Base-by-base conservation (phyloP, 2,797 vertebrate species). In the Leptodactylus fallax region DNA sequence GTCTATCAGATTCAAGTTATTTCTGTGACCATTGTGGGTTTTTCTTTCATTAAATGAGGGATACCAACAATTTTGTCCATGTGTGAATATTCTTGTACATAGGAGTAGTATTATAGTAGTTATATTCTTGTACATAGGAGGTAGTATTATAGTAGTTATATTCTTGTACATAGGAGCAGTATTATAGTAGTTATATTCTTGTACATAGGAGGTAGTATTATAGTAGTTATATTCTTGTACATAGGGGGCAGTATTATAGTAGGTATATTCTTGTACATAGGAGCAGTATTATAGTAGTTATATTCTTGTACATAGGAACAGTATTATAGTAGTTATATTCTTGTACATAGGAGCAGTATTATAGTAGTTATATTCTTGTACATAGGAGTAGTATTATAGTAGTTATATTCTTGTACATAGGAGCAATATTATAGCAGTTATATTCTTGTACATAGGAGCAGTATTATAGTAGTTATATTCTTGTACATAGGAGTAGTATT, bases 101-200 rank as follows among this genome's bases (percentile, higher is more conserved):
- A 63, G 60, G 60, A 56, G 36, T 10, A 56, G 55, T 56, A 56
- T 56, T 36, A 56, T 56, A 56, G 13, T 56, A 56, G 55, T 14
- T 56, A 56, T 56, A 56, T 56, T 60, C 56, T 60, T 60, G 56
- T 60, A 60, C 17, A 60, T 60, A 60, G 56, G 56, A 7, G 56
- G 36, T 16, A 60, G 56, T 60, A 60, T 60, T 60, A 60, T 60
- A 60, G 56, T 60, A 60, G 56, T 17, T 60, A 60, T 60, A 60
- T 60, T 60, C 56, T 60, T 60, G 56, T 60, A 60, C 55, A 56
- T 56, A 56, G 13, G 55, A 14, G 61, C 9, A 65, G 61, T 65
- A 65, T 65, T 65, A 69, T 69, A 69, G 65, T 69, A 69, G 65
- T 27, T 27, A 69, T 27, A 69, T 69, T 69, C 65, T 69, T 69